Evolutionary conservation across 2,797 vertebrate species (phyloP).

Genomic region (Parauchenoglanis punctatus): DNA sequence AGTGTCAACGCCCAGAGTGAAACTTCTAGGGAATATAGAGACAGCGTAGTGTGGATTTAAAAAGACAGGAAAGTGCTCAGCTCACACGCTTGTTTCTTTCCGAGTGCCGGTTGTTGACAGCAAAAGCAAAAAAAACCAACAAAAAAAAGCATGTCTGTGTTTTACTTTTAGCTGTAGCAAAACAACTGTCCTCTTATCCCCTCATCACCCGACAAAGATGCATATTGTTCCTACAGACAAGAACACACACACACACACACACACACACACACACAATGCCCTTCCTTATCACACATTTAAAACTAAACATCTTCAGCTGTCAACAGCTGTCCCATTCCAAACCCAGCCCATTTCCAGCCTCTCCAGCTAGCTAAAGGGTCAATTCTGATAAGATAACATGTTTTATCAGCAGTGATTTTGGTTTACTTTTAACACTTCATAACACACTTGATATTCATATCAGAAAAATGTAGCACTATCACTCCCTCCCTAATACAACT

Average conservation of each 20-base stretch:
- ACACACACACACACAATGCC: not conserved
- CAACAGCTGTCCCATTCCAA: constrained; percentile 35
- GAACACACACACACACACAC: not conserved
- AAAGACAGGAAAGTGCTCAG: constrained; percentile 38
- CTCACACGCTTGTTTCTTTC: constrained; percentile 41
- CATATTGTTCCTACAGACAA: constrained; percentile 19
- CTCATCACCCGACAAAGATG: constrained; percentile 42
- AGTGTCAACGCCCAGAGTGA: constrained; percentile 8
- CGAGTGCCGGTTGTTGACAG: constrained; percentile 28
- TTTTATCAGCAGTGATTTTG: constrained; percentile 1
- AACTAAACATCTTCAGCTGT: constrained; percentile 40
- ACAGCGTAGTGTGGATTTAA: constrained; percentile 8
- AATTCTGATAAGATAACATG: not conserved
- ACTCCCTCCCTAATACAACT: not conserved
- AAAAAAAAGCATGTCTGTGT: constrained; percentile 12
- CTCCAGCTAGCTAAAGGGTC: constrained; percentile 21
- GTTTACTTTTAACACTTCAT: not conserved
- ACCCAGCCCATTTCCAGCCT: constrained; percentile 24
- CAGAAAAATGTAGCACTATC: not conserved
- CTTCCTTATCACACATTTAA: constrained; percentile 35
- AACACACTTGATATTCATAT: not conserved
- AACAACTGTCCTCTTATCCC: constrained; percentile 35
- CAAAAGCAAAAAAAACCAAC: constrained; percentile 1
- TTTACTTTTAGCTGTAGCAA: constrained; percentile 44
- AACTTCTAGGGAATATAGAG: not conserved